Base-by-base conservation (phyloP, 2,113 vertebrate genomes). In the Centropus bengalensis region DNA sequence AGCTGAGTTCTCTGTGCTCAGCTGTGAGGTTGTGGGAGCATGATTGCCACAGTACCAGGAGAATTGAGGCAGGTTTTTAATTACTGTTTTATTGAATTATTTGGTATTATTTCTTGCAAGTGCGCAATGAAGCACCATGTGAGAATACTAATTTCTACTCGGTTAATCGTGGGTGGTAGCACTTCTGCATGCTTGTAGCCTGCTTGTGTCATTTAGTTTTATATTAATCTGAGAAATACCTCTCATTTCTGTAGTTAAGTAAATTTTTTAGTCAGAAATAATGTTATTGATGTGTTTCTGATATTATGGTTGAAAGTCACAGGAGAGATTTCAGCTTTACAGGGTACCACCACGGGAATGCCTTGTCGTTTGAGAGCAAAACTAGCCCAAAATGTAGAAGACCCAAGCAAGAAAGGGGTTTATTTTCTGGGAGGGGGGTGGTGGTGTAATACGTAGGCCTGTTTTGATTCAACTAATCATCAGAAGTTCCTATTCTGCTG, bases 31-130 rank as follows among this genome's bases (percentile, higher is more conserved):
- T 94, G 91, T 77, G 93, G 89, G 89, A 96, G 75, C 94, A 59
- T 92, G 89, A 94, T 95, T 96, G 96, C 89, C 93, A 91, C 63
- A 20, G 82, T 30, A 52, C 63, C 96, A 83, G 89, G 96, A 96
- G 95, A 91, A 88, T 96, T 95, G 93, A 95, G 94, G 92, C 91
- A 97, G 94, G 94, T 96, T 96, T 94, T 97, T 96, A 97, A 96
- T 96, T 96, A 96, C 93, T 19, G 32, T 81, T 93, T 97, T 97
- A 96, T 95, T 97, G 95, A 97, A 97, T 96, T 97, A 96, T 95
- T 97, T 96, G 89, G 93, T 95, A 87, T 94, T 96, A 94, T 95
- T 96, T 95, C 93, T 95, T 96, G 94, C 96, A 94, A 96, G 89
- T 67, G 94, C 0, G 20, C 84, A 85, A 40, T 91, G 91, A 94